A percentile compares a stretch with the other conserved stretches of the same genome.
These are phyloP conservation scores for Halcyon badia DNA, from an alignment of 2,797 vertebrate species.

Conservation along the genomic window DNA sequence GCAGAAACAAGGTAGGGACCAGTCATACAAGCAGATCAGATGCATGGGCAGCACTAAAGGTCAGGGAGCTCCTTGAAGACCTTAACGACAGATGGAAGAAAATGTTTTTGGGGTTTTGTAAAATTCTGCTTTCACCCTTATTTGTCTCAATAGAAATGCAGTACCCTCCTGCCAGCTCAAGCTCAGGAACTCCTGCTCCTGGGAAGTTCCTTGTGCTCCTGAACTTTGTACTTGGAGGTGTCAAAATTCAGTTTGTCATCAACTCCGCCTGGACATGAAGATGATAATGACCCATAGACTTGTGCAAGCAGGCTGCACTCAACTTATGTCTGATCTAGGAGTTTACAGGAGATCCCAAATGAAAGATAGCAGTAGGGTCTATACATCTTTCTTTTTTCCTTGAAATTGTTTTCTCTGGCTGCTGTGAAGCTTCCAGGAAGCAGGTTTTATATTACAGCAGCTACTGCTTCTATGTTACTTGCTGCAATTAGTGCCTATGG, in stretches of 20 bases:
- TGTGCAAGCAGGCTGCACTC: accelerated
- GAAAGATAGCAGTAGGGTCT: neutral
- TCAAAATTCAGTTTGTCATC: neutral
- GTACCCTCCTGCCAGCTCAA: accelerated
- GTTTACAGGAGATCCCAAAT: neutral
- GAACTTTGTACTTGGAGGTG: neutral
- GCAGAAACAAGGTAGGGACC: neutral
- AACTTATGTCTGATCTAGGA: neutral
- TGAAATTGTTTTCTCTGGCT: neutral
- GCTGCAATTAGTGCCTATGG: neutral
- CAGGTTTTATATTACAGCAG: neutral
- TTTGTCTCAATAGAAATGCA: neutral
- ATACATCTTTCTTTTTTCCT: neutral
- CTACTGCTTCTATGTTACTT: neutral
- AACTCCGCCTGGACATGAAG: neutral
- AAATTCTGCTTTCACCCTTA: neutral
- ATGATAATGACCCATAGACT: neutral
- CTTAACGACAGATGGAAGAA: neutral
- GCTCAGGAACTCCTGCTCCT: neutral
- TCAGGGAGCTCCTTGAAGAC: neutral
- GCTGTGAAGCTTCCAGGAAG: neutral
- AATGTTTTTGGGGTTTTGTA: neutral
- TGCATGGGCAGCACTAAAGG: too few relatives aligned
- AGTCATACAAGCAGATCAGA: neutral
- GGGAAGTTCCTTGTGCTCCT: neutral